Evolutionary conservation across 2,113 vertebrate genomes (phyloP), one percentile per base, ranked within the genome.

Genomic region (Myrmophylax atrothorax): DNA sequence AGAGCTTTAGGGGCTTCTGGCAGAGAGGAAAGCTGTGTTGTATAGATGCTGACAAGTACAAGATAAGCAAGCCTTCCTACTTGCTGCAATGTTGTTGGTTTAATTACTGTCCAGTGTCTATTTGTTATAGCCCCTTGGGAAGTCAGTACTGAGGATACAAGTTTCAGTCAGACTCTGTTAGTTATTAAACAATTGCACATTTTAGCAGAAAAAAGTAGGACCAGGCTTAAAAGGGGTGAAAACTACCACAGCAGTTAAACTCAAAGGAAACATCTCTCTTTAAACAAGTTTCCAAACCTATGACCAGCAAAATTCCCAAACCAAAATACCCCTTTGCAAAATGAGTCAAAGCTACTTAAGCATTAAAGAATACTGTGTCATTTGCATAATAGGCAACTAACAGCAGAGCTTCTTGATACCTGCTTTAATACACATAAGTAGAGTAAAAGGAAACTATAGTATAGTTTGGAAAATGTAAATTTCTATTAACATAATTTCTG

Each of bases 71-170:
- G 24, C 28, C 28, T 86, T 58, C 87, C 74, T 60, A 85, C n/a
- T 81, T 46, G 9, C 59, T 85, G 83, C 74, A 58, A 7, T 87
- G 55, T 83, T 44, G 19, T 81, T 83, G 68, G 42, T 92, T 96
- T 95, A 95, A 95, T 95, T 93, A 49, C 28, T 25, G 74, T 94
- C 83, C 55, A 42, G 83, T 70, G 77, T 38, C 52, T 89, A 49
- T 89, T 80, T 87, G 63, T 58, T 60, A 88, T 44, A 38, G 33
- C 59, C 40, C 6, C 83, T 90, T 78, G 64, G 67, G 82, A 91
- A 72, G 50, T 62, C 63, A 42, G 55, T 47, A n/a, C 46, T 37
- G 73, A 38, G 35, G 52, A 75, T 52, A 31, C 10, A 78, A 81
- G 59, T 91, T 91, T 31, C 70, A 85, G 86, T 82, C 67, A 78